Evolutionary conservation across 2,888 invertebrate species (phyloP), one percentile per base, ranked within the genome.

Genomic region (Biston betularia): DNA sequence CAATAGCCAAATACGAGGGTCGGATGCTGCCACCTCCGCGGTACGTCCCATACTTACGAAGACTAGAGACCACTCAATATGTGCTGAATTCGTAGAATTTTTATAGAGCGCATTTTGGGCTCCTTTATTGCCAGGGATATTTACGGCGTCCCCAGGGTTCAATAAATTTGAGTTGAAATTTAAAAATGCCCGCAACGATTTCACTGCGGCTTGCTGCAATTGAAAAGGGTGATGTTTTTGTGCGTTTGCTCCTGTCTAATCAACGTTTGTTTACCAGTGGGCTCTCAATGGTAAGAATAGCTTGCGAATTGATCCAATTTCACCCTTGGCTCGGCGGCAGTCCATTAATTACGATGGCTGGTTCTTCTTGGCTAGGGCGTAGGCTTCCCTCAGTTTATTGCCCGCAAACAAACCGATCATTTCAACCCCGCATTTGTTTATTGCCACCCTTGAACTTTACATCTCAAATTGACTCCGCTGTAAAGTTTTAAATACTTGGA

Each of bases 1-100:
- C 93, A 93, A 93, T 93, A 92, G 92, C 92, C 83, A 88, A 92
- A 92, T 88, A 87, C 87, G 80, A 87, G 91, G 90, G 91, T 86
- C 82, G 88, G 85, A 83, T 83, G 83, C 79, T 82, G 83, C 83
- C 76, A 78, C 82, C 85, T 85, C 83, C 78, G 72, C 74, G 71
- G 76, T 77, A 80, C 86, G 83, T 89, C 86, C 89, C 84, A 87
- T 89, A 84, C 89, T 90, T 87, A 85, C 78, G 76, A 81, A 89
- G 79, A 76, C 78, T 80, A 74, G 82, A 88, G 87, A 87, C 85
- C 90, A 89, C 92, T 93, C 89, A 85, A 91, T 90, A 90, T 88
- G 84, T 89, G 93, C 92, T 92, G 92, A 92, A 90, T 89, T 87
- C 82, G 85, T 84, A 82, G 85, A 88, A 89, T 88, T 89, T 90